Base-by-base conservation (phyloP, 2,888 invertebrate genomes). In the Thera obeliscata region DNA sequence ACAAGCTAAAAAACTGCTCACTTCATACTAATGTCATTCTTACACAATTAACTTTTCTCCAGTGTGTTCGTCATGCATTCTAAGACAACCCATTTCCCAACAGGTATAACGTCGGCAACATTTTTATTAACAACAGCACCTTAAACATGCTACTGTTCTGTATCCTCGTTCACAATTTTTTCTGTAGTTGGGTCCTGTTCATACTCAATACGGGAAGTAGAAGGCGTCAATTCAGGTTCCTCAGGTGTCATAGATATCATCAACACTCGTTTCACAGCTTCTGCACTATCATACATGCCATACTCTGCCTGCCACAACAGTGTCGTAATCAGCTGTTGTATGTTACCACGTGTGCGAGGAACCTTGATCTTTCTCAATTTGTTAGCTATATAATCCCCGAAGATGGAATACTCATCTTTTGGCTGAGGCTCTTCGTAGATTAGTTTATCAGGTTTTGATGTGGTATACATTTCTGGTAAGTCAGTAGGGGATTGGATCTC, bases 271-370 rank as follows among this genome's bases (percentile, higher is more conserved):
- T 89, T 92, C 0, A 93, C 90, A 0, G 91, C 81, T 0, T 91
- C 91, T 6, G 91, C 87, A 76, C 80, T 85, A 63, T 92, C 90
- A 75, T 90, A 93, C 11, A 89, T 69, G 0, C 93, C 93, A 76
- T 91, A 92, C 62, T 93, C 93, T 0, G 92, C 91, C 72, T 93
- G 93, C 93, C 93, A 93, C 33, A 93, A 70, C 72, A 93, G 87
- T 2, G 93, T 93, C 36, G 93, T 89, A 0, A 93, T 90, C 22
- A 93, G 72, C 66, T 93, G 93, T 69, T 93, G 93, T 3, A 93
- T 79, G 69, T 93, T 93, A 0, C 91, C 89, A 36, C 87, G 75
- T 0, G 91, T 88, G 2, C 88, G 80, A 8, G 86, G 78, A 0
- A 81, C 76, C 67, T 84, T 87, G 8, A 92, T 82, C 71, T 92